Percentiles rank a stretch among this genome's conserved stretches.
phyloP scores from a whole-genome alignment of 2,888 invertebrate genomes.

The Gari tellinella region DNA sequence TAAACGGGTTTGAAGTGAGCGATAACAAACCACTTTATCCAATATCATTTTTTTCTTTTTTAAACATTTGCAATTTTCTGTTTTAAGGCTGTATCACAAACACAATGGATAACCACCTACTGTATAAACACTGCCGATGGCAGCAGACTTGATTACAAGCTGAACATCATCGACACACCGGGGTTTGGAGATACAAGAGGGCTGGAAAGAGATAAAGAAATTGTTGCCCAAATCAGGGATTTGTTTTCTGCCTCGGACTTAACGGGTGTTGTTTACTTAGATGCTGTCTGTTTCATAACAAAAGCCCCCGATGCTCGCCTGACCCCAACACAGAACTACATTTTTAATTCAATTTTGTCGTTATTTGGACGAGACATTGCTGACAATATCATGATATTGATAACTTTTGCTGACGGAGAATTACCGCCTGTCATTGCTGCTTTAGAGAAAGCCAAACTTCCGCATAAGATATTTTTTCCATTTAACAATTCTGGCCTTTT shows the following conservation, averaged over 20 bases:
- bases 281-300: constrained; percentile 57
- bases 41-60: too few species aligned
- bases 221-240: constrained; percentile 48
- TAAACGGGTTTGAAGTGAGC: too few species aligned
- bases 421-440: constrained; percentile 52
- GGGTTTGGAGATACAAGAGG: constrained; percentile 54
- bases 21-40: too few species aligned
- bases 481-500: constrained; percentile 59
- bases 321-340: constrained; percentile 50
- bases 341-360: constrained; percentile 50
- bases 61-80: too few species aligned
- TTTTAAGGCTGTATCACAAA: constrained; percentile 12
- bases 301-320: constrained; percentile 54
- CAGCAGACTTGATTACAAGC: constrained; percentile 26
- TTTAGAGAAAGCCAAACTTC: constrained; percentile 41
- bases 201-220: constrained; percentile 49
- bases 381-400: constrained; percentile 44
- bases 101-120: constrained; percentile 28
- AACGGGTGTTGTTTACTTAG: constrained; percentile 44
- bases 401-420: constrained; percentile 59
- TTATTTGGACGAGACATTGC: constrained; percentile 59
- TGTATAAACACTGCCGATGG: constrained; percentile 1
- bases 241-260: constrained; percentile 39
- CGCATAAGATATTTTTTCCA: constrained; percentile 34
- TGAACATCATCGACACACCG: constrained; percentile 56